These are phyloP conservation scores for Leptinotarsa tumamoca DNA, from an alignment of 2,888 invertebrate genomes.

Conservation along the genomic window DNA sequence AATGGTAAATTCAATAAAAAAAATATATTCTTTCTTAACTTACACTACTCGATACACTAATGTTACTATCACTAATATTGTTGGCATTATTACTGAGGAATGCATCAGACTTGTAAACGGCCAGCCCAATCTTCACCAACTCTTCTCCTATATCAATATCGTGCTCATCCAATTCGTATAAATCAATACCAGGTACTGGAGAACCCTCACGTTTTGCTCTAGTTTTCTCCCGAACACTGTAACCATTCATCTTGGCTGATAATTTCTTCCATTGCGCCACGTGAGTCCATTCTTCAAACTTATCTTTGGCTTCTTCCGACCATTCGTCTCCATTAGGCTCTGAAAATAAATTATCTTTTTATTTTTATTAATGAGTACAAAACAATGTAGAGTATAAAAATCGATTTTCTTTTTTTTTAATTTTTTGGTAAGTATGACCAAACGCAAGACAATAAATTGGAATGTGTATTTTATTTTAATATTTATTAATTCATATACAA, in stretches of 20 bases:
- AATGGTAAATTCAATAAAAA: neutral
- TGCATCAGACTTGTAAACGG: constrained; percentile 63
- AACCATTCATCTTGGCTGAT: constrained; percentile 80
- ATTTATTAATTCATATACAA: too few relatives aligned
- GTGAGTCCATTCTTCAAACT: constrained; percentile 79
- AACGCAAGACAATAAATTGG: too few relatives aligned
- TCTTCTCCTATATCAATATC: constrained; percentile 74
- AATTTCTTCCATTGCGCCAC: constrained; percentile 85
- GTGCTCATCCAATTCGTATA: constrained; percentile 78
- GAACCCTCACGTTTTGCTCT: constrained; percentile 73
- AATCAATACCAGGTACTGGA: constrained; percentile 81
- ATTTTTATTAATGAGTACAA: too few relatives aligned
- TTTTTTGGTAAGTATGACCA: too few relatives aligned
- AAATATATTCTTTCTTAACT: constrained; percentile 14
- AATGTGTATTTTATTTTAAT: too few relatives aligned
- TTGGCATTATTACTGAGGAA: constrained; percentile 52
- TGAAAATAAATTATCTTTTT: constrained; percentile 42
- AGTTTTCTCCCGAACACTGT: constrained; percentile 70
- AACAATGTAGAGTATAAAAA: constrained; percentile 17
- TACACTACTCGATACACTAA: constrained; percentile 58
- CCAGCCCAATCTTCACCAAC: constrained; percentile 73
- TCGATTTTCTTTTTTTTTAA: constrained; percentile 1
- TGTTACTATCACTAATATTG: constrained; percentile 59
- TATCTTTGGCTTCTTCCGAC: constrained; percentile 74
- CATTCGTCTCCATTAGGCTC: constrained; percentile 69